These are phyloP conservation scores for Capreolus pygargus DNA, from an alignment of 2,113 vertebrate species.

Conservation along the genomic window DNA sequence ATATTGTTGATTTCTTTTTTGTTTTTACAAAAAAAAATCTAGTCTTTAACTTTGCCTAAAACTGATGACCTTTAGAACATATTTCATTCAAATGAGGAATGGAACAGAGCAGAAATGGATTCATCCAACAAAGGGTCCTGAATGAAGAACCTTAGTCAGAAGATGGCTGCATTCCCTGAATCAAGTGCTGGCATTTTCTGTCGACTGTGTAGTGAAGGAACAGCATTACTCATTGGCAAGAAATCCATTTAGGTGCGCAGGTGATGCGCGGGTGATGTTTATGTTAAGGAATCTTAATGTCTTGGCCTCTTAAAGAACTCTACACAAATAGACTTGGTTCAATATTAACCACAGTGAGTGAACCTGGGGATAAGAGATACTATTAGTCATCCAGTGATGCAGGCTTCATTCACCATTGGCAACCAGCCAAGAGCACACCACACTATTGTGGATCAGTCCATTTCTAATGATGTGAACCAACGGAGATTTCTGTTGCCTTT, in stretches of 20 bases:
- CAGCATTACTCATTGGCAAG: neutral
- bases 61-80: neutral
- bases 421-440: neutral
- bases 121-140: neutral
- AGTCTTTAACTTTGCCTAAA: neutral
- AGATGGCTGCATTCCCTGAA: neutral
- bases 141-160: neutral
- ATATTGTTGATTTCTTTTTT: neutral
- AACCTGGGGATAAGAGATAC: neutral
- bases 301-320: neutral
- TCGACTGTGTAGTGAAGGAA: neutral
- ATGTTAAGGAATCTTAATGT: constrained; percentile 14
- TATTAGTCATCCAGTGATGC: neutral
- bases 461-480: neutral
- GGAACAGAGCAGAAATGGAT: neutral
- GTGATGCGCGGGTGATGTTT: neutral
- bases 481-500: neutral
- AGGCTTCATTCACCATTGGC: fast-evolving
- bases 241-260: neutral
- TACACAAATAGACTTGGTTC: neutral
- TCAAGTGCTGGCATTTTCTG: neutral
- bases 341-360: neutral
- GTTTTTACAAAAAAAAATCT: neutral
- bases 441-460: neutral
- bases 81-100: neutral